These are phyloP conservation scores for Chaetops frenatus DNA, from an alignment of 2,113 vertebrate genomes.

Conservation along the genomic window DNA sequence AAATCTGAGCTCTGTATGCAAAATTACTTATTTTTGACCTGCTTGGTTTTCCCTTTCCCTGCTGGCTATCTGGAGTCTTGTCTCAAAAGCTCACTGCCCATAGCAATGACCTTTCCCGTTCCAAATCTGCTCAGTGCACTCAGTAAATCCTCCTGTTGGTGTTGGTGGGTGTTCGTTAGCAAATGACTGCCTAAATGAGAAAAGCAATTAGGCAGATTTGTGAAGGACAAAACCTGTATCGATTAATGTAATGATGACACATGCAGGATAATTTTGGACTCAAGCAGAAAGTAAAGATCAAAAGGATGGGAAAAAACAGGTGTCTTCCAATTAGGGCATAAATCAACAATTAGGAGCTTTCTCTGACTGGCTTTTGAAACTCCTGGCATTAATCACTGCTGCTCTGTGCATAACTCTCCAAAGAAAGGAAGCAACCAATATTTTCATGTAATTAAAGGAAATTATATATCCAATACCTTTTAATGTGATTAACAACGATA, in stretches of 20 bases:
- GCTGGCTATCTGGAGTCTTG: neutral
- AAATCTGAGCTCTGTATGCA: neutral
- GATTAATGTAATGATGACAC: conserved; percentile 54
- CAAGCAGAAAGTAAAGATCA: conserved; percentile 35
- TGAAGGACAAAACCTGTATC: conserved; percentile 60
- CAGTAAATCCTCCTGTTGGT: conserved; percentile 13
- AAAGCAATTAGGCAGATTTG: conserved; percentile 60
- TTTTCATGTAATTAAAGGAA: conserved; percentile 63
- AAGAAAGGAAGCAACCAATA: conserved; percentile 51
- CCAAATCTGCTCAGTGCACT: neutral
- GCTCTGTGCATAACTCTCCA: neutral
- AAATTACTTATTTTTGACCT: neutral
- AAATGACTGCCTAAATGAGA: conserved; percentile 61
- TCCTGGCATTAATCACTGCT: neutral
- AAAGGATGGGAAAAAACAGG: neutral
- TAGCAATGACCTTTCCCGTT: neutral
- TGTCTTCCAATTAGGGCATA: neutral
- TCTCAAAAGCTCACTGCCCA: neutral
- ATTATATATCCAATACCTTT: conserved; percentile 61
- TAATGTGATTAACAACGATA: conserved; percentile 56
- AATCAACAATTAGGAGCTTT: neutral
- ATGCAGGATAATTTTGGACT: conserved; percentile 27
- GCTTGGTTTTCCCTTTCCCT: neutral
- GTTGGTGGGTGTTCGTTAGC: conserved; percentile 51
- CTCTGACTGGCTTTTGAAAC: neutral